A percentile compares a stretch with the other conserved stretches of the same genome.
Conservation (phyloP, 2,888 invertebrate species). For the Cordilura impudica region DNA sequence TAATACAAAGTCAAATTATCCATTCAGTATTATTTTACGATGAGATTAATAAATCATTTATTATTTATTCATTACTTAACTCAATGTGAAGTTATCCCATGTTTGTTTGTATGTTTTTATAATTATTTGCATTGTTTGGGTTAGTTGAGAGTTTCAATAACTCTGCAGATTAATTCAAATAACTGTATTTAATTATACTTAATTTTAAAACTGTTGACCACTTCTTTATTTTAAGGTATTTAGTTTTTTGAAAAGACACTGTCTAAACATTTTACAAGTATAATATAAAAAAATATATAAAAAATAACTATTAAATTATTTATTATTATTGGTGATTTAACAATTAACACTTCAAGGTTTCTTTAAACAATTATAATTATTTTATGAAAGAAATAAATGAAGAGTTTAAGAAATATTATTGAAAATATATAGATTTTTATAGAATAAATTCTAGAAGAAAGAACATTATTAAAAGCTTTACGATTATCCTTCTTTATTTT, state of each 20-base stretch:
- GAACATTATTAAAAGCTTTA: too few species aligned
- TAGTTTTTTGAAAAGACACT: not conserved
- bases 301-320: not conserved
- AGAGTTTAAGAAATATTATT: too few species aligned
- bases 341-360: conserved; percentile 5
- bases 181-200: not conserved
- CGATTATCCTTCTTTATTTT: too few species aligned
- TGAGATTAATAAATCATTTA: not conserved
- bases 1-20: not conserved
- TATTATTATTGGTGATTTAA: not conserved
- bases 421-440: too few species aligned
- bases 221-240: not conserved
- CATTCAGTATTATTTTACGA: not conserved
- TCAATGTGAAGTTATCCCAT: too few species aligned
- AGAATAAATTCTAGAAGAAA: too few species aligned
- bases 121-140: too few species aligned
- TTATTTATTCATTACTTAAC: not conserved
- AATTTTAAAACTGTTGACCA: conserved; percentile 5
- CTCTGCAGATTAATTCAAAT: not conserved
- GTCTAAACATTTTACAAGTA: not conserved
- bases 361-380: conserved; percentile 9
- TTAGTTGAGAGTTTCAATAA: not conserved
- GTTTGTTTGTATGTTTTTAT: not conserved
- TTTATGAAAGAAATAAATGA: too few species aligned
- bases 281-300: not conserved